Evolutionary conservation across 1,140 invertebrate species (phyloP).

Genomic region (Platorchestia sp.): DNA sequence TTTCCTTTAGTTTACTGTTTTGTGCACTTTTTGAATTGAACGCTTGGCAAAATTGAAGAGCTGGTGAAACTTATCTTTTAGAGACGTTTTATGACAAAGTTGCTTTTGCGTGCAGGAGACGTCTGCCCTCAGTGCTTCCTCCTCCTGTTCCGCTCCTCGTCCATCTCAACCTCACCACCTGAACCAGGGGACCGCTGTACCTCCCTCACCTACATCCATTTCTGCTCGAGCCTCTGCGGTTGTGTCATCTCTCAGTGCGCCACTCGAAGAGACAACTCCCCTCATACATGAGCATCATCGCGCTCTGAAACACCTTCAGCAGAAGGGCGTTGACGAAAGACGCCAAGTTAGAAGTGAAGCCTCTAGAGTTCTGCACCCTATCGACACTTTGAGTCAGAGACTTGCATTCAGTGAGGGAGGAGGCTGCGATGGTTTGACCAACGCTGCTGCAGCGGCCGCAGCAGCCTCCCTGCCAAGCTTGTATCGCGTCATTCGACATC

Average conservation of each 20-base stretch:
- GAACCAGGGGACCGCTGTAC: not conserved
- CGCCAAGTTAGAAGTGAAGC: not conserved
- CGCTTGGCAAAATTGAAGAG: conserved; percentile 34
- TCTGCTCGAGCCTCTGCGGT: not conserved
- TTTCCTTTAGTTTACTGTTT: not conserved
- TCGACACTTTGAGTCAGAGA: not conserved
- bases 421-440: not conserved
- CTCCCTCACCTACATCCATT: not conserved
- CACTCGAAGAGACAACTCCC: not conserved
- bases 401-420: not conserved
- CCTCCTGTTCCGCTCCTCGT: not conserved
- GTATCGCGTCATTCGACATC: not conserved
- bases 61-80: not conserved
- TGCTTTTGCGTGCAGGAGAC: conserved; percentile 42
- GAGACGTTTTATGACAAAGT: conserved; percentile 39
- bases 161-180: not conserved
- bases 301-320: not conserved
- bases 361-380: not conserved
- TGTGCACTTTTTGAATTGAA: conserved; percentile 15
- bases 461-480: conserved; percentile 1
- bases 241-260: not conserved
- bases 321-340: not conserved
- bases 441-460: not conserved
- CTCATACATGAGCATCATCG: not conserved
- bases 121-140: conserved; percentile 21